Evolutionary conservation across 2,888 invertebrate species (phyloP).

Genomic region (Deilephila elpenor): DNA sequence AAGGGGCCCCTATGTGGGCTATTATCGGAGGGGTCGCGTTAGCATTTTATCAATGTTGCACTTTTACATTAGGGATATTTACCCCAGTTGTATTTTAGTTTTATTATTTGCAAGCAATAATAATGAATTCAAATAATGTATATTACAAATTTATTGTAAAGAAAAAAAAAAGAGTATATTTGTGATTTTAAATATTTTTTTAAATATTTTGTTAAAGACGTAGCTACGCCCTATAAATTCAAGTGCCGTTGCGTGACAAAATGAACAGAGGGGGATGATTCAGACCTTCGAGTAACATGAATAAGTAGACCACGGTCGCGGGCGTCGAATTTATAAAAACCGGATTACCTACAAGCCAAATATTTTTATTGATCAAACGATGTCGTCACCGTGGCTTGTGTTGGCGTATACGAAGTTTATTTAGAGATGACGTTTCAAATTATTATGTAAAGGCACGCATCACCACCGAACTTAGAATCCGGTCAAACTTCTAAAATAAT

Average conservation of each 20-base stretch:
- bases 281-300: constrained; percentile 33
- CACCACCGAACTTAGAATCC: constrained; percentile 44
- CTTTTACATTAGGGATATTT: background rate
- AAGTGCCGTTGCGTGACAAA: background rate
- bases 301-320: constrained; percentile 40
- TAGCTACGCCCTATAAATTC: background rate
- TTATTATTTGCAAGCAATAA: no score
- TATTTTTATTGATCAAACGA: constrained; percentile 39
- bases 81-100: no score
- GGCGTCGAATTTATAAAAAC: constrained; percentile 42
- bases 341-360: constrained; percentile 37
- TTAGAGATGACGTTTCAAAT: constrained; percentile 47
- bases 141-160: no score
- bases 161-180: no score
- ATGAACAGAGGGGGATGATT: constrained; percentile 44
- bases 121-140: no score
- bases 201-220: background rate
- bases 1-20: constrained; percentile 43
- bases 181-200: background rate
- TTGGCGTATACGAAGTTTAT: constrained; percentile 49
- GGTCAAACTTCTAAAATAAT: constrained; percentile 49
- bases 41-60: constrained; percentile 26
- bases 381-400: constrained; percentile 38
- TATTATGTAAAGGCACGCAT: constrained; percentile 34
- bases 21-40: constrained; percentile 43